These are phyloP conservation scores for Sericinus montela DNA, from an alignment of 2,888 invertebrate species.

Conservation along the genomic window DNA sequence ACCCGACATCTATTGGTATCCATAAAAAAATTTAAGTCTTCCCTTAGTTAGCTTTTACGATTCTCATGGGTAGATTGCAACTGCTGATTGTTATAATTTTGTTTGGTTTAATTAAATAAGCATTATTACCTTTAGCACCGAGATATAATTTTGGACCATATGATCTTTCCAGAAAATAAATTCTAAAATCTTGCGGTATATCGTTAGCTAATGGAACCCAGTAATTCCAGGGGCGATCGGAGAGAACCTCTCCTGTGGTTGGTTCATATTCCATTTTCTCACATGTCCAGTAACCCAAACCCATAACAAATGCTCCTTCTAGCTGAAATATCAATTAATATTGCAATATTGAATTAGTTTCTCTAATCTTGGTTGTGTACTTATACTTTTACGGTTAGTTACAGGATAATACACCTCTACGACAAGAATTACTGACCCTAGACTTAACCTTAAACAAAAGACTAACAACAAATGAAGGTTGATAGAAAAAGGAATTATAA, in stretches of 20 bases:
- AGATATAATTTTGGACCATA: conserved; percentile 28
- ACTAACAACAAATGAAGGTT: no score
- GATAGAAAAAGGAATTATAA: no score
- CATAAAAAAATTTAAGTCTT: no score
- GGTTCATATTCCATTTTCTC: conserved; percentile 82
- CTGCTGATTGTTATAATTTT: neutral
- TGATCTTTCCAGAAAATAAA: conserved; percentile 66
- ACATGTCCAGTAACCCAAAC: conserved; percentile 82
- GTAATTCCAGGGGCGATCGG: conserved; percentile 86
- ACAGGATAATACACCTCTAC: no score
- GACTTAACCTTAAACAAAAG: no score
- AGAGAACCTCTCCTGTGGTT: conserved; percentile 80
- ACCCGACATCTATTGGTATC: neutral
- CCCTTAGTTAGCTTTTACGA: no score
- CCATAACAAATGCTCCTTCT: conserved; percentile 86
- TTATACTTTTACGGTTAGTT: no score
- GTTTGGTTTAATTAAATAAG: no score
- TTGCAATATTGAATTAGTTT: no score
- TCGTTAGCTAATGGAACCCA: conserved; percentile 84
- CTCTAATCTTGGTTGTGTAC: no score
- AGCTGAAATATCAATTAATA: conserved; percentile 31
- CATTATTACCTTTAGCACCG: conserved; percentile 41
- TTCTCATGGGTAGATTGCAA: neutral
- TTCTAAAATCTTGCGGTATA: conserved; percentile 83
- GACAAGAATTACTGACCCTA: no score